Percentiles rank a stretch among this genome's conserved stretches.
Conservation (phyloP, 2,888 invertebrate genomes). For the Athripsodes cinereus region DNA sequence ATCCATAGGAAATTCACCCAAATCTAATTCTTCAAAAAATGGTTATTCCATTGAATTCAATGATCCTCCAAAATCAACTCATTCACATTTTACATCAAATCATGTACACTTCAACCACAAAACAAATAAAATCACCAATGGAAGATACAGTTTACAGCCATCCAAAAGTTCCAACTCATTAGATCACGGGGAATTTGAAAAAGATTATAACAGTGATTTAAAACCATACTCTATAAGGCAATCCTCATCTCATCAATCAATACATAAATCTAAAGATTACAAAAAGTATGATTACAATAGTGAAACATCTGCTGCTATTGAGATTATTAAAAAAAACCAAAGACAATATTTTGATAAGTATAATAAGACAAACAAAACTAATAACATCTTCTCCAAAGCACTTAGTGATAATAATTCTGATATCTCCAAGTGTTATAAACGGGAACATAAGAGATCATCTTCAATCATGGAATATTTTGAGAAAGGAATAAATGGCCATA, state of each 20-base stretch:
- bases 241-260: conserved; percentile 46
- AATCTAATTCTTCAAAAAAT: conserved; percentile 20
- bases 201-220: conserved; percentile 30
- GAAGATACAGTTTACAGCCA: conserved; percentile 35
- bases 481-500: conserved; percentile 17
- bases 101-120: conserved; percentile 26
- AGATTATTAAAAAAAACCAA: conserved; percentile 55
- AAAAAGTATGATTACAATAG: conserved; percentile 50
- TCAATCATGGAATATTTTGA: conserved; percentile 21
- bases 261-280: conserved; percentile 31
- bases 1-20: conserved; percentile 30
- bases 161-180: conserved; percentile 46
- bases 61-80: conserved; percentile 9
- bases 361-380: conserved; percentile 38
- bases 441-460: conserved; percentile 20
- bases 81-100: conserved; percentile 12
- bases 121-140: conserved; percentile 32
- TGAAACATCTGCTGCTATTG: conserved; percentile 53
- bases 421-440: conserved; percentile 21
- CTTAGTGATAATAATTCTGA: conserved; percentile 29
- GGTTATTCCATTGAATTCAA: conserved; percentile 20
- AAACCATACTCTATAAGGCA: conserved; percentile 40
- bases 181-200: conserved; percentile 37
- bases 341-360: conserved; percentile 49
- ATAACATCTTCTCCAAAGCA: conserved; percentile 34